Evolutionary conservation across 2,113 vertebrate species (phyloP).

Genomic region (Sapayoa aenigma): DNA sequence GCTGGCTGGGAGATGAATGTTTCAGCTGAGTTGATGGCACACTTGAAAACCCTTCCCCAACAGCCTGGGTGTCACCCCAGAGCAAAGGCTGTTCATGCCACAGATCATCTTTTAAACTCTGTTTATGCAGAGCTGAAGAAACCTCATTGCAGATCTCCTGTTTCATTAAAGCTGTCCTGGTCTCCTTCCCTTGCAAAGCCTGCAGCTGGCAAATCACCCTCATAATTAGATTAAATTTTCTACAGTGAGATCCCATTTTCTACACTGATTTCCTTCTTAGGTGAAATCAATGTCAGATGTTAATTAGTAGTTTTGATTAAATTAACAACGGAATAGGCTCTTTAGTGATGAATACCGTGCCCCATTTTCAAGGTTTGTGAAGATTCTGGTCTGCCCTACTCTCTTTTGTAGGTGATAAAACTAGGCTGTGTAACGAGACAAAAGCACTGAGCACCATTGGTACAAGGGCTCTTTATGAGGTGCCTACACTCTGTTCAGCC

Average conservation of each 20-base stretch:
- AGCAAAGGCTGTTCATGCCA: neutral
- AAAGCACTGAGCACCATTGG: neutral
- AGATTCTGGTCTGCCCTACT: constrained; percentile 38
- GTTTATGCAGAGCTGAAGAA: neutral
- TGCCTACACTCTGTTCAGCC: neutral
- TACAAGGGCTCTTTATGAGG: neutral
- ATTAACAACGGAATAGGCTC: constrained; percentile 49
- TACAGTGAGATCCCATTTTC: constrained; percentile 31
- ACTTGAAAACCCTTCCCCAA: neutral
- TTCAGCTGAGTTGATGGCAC: neutral
- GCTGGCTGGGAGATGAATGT: neutral
- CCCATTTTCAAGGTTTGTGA: constrained; percentile 68
- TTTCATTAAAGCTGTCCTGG: neutral
- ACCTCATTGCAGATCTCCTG: neutral
- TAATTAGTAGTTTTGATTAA: constrained; percentile 75
- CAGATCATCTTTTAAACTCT: neutral
- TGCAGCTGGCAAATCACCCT: constrained; percentile 1
- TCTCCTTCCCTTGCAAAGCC: neutral
- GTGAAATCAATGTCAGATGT: constrained; percentile 65
- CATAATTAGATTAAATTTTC: constrained; percentile 27
- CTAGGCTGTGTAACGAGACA: constrained; percentile 44
- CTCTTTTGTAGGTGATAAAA: constrained; percentile 57
- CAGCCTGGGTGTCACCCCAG: neutral
- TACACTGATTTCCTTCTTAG: constrained; percentile 29
- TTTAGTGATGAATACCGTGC: constrained; percentile 65